phyloP scores from a whole-genome alignment of 2,797 vertebrate species.

The Parambassis ranga region DNA sequence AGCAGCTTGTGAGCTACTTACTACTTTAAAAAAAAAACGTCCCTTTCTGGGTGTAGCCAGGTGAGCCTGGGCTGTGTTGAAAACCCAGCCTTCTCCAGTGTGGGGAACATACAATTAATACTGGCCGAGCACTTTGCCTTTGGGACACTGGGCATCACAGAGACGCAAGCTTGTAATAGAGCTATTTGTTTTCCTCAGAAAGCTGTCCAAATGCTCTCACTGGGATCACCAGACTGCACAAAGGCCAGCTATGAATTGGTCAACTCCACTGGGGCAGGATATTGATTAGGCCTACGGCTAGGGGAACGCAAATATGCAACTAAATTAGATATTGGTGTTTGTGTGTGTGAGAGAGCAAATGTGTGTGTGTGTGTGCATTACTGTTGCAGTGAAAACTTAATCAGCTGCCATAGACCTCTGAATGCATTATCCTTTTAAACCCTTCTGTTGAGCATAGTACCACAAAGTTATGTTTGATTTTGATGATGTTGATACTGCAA shows the following conservation, averaged over 20 bases:
- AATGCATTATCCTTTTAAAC: not conserved
- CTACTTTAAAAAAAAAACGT: no score
- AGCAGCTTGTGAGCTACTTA: no score
- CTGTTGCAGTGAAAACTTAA: conserved; percentile 11
- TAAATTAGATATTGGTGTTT: conserved; percentile 64
- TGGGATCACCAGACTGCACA: conserved; percentile 56
- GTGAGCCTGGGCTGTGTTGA: conserved; percentile 13
- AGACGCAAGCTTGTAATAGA: conserved; percentile 77
- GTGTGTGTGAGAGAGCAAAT: not conserved
- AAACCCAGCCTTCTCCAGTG: conserved; percentile 30
- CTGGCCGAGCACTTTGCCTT: conserved; percentile 61
- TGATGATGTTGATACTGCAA: not conserved
- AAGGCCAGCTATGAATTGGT: conserved; percentile 73
- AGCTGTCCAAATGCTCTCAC: conserved; percentile 67
- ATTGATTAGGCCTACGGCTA: conserved; percentile 75
- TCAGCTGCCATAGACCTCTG: conserved; percentile 1
- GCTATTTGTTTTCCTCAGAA: conserved; percentile 84
- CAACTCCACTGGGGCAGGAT: conserved; percentile 64
- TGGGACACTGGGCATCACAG: conserved; percentile 76
- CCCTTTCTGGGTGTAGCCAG: conserved; percentile 8
- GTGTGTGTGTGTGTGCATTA: not conserved
- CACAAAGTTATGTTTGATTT: not conserved
- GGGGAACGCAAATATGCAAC: conserved; percentile 69
- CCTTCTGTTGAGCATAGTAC: not conserved
- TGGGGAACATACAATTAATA: conserved; percentile 68